These are phyloP conservation scores for Tyria jacobaeae DNA, from an alignment of 2,888 invertebrate genomes.

Conservation along the genomic window DNA sequence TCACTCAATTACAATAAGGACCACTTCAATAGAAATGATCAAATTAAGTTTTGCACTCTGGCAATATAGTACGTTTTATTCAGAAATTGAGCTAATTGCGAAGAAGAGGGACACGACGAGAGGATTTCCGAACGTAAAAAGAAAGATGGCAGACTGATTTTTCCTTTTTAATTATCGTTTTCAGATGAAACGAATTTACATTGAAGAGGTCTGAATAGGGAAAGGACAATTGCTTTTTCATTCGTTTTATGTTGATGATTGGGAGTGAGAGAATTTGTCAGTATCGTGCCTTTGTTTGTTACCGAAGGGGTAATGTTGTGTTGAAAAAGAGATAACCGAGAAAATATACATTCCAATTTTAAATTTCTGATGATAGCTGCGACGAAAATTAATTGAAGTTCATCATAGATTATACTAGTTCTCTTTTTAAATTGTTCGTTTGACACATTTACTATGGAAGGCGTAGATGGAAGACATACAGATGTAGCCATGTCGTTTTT, in stretches of 20 bases:
- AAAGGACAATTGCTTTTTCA: slow-evolving; percentile 30
- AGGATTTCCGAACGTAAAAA: slow-evolving; percentile 67
- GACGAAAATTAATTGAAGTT: neutral
- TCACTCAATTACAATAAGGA: slow-evolving; percentile 36
- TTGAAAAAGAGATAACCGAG: slow-evolving; percentile 11
- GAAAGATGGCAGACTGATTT: slow-evolving; percentile 63
- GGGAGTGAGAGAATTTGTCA: slow-evolving; percentile 28
- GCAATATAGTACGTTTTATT: slow-evolving; percentile 65
- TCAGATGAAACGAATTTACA: slow-evolving; percentile 51
- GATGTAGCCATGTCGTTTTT: too few species aligned
- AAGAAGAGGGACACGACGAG: slow-evolving; percentile 57
- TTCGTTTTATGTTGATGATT: slow-evolving; percentile 38
- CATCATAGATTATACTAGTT: too few species aligned
- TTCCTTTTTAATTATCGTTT: slow-evolving; percentile 72
- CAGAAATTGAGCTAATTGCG: slow-evolving; percentile 78
- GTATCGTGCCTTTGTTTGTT: slow-evolving; percentile 14
- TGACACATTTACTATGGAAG: too few species aligned
- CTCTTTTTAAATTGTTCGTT: too few species aligned
- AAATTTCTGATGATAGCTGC: neutral
- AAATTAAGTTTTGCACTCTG: slow-evolving; percentile 58
- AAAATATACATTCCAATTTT: slow-evolving; percentile 8
- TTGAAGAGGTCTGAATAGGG: slow-evolving; percentile 51
- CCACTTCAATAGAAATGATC: slow-evolving; percentile 49
- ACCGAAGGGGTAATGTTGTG: slow-evolving; percentile 24
- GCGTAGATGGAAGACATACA: too few species aligned